Evolutionary conservation across 2,797 vertebrate genomes (phyloP), one percentile per base, ranked within the genome.

Genomic region (Antrozous pallidus): DNA sequence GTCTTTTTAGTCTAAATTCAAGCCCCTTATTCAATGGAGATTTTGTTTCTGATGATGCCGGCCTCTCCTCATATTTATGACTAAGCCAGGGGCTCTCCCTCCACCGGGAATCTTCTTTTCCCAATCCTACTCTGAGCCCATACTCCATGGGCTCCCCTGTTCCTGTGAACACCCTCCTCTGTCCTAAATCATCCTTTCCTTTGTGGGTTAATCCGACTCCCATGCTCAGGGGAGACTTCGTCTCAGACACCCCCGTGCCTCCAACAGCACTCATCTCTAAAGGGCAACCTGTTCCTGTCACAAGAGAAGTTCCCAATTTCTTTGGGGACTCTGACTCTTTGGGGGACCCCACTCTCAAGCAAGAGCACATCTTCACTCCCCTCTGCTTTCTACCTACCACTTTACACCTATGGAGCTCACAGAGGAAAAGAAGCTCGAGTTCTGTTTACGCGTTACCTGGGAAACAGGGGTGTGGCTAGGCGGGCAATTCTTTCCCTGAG

Each of bases 391-490:
- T 3, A 54, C 45, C 58, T 24, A 17, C 47, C 26, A 11, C 42
- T 31, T 22, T 33, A 38, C 61, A 69, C 65, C 56, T 28, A 36
- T 12, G 0, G 24, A 47, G 9, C 14, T 84, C 71, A 7, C 38
- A 0, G 6, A 18, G 8, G 3, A 20, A 49, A 67, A 56, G 36
- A 11, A 8, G n/a, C 28, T 0, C 3, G 11, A 45, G 36, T 69
- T 82, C 69, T 97, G 95, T 97, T 97, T 97, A 91, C 45, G 16
- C 24, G 96, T 97, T 96, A 88, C 97, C 96, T 83, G 40, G 96
- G 97, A 93, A 96, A 96, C 97, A 5, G 92, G 95, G 97, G 96
- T 77, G 96, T 93, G 91, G 93, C 91, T 69, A 71, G 73, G 40
- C 22, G 11, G 3, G 4, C 42, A 8, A 40, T 13, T 56, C 70